These are phyloP conservation scores for Pocillopora grandis DNA, from an alignment of 92 coral and sea anemone genomes.

Conservation along the genomic window DNA sequence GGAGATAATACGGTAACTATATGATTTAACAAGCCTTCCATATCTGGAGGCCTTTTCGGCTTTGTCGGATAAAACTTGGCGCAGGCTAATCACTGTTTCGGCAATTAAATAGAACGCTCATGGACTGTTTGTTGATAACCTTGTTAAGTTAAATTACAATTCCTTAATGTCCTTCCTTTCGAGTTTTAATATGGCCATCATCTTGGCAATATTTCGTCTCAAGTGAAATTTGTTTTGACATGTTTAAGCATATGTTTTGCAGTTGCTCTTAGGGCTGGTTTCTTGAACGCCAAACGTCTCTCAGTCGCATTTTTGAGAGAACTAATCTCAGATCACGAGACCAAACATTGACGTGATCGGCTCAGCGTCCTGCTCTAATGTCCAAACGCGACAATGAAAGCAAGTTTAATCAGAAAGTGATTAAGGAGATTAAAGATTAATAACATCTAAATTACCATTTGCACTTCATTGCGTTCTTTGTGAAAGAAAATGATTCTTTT, in stretches of 20 bases:
- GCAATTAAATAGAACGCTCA: constrained; percentile 13
- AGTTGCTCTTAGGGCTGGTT: not conserved
- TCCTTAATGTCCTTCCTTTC: not conserved
- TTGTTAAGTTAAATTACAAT: constrained; percentile 1
- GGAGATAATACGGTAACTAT: constrained; percentile 4
- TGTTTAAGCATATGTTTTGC: not conserved
- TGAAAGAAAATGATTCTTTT: not conserved
- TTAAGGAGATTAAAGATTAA: not conserved
- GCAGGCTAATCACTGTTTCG: not conserved
- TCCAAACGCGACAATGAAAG: constrained; percentile 3
- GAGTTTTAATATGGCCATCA: not conserved
- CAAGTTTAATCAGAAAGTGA: constrained; percentile 20
- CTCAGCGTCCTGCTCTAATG: not conserved
- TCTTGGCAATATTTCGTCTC: not conserved
- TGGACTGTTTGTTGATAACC: constrained; percentile 7
- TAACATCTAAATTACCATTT: not conserved
- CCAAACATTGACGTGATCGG: not conserved
- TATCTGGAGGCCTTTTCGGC: not conserved
- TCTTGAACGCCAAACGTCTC: not conserved
- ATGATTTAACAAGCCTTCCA: constrained; percentile 6
- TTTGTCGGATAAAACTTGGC: constrained; percentile 1
- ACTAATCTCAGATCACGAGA: not conserved
- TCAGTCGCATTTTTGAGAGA: not conserved
- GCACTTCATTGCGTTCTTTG: not conserved
- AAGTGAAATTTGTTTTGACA: not conserved